These are phyloP conservation scores for Mesaphorura yosii DNA, from an alignment of 1,140 invertebrate genomes.

Conservation along the genomic window DNA sequence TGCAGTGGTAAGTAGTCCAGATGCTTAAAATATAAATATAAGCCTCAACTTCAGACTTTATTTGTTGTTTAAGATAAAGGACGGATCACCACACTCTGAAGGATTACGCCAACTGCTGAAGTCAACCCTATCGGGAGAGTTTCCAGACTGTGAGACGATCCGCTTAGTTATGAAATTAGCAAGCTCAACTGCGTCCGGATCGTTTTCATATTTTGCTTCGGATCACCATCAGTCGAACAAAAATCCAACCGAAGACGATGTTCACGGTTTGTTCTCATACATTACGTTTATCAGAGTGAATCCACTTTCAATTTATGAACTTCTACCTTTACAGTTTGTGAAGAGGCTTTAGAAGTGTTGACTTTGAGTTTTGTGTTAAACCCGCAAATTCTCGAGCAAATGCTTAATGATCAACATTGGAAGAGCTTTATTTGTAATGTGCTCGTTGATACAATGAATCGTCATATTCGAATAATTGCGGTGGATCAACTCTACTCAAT, in stretches of 20 bases:
- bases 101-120: conserved; percentile 19
- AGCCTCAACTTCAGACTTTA: not conserved
- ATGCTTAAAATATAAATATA: not conserved
- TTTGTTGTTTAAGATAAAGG: conserved; percentile 13
- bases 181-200: conserved; percentile 49
- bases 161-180: conserved; percentile 59
- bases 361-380: conserved; percentile 78
- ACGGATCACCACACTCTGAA: conserved; percentile 11
- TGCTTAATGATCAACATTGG: conserved; percentile 20
- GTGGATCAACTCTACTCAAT: conserved; percentile 73
- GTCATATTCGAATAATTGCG: conserved; percentile 55
- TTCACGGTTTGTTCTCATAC: conserved; percentile 9
- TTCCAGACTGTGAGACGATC: conserved; percentile 54
- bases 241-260: conserved; percentile 28
- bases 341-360: conserved; percentile 82
- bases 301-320: not conserved
- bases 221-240: conserved; percentile 29
- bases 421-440: conserved; percentile 23
- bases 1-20: conserved; percentile 39
- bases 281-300: not conserved
- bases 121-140: conserved; percentile 34
- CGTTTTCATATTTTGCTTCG: conserved; percentile 22
- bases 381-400: conserved; percentile 59
- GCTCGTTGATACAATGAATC: conserved; percentile 21
- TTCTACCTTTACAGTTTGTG: conserved; percentile 53